These are phyloP conservation scores for Silurus glanis DNA, from an alignment of 2,113 vertebrate species.

Conservation along the genomic window DNA sequence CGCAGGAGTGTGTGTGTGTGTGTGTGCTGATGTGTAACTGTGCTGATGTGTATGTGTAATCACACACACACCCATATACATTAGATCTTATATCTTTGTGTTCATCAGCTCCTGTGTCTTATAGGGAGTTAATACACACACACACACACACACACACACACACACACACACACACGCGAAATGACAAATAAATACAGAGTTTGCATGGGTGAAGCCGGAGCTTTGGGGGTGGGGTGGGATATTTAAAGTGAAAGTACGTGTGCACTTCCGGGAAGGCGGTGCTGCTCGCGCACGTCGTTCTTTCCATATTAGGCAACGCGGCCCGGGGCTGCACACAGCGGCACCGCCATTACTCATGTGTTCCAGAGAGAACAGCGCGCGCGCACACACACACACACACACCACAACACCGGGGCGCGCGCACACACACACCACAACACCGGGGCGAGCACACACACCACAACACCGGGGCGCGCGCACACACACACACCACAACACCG, in stretches of 20 bases:
- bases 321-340: background rate
- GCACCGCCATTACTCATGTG: background rate
- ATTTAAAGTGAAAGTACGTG: conserved; percentile 22
- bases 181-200: too few relatives aligned
- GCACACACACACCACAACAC: background rate
- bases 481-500: too few relatives aligned
- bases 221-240: background rate
- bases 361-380: background rate
- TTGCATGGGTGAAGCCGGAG: too few relatives aligned
- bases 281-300: conserved; percentile 8
- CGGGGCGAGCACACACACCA: too few relatives aligned
- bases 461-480: background rate
- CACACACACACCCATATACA: background rate
- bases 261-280: conserved; percentile 38
- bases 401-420: background rate
- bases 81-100: too few relatives aligned
- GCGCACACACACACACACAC: background rate
- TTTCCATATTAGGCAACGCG: conserved; percentile 55
- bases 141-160: too few relatives aligned
- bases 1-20: too few relatives aligned
- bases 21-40: too few relatives aligned
- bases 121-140: too few relatives aligned
- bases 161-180: too few relatives aligned
- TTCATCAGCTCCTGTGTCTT: too few relatives aligned
- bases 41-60: too few relatives aligned